phyloP scores from a whole-genome alignment of 2,888 invertebrate genomes.

The Dicyrtomina minuta region DNA sequence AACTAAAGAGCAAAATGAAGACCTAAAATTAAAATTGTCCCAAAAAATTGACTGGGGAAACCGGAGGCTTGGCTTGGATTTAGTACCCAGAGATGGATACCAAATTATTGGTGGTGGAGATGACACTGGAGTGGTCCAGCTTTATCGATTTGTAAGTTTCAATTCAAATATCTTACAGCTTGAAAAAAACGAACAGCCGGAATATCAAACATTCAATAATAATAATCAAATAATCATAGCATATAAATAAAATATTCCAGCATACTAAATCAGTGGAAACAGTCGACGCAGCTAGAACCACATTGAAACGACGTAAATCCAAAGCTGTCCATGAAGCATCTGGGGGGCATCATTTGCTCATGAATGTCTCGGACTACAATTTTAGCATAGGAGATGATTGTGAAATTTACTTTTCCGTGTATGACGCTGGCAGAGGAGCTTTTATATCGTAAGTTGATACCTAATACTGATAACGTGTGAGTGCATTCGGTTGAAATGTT shows the following conservation, averaged over 20 bases:
- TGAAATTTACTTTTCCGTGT: constrained; percentile 82
- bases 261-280: constrained; percentile 48
- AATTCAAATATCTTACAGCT: neutral
- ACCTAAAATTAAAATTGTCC: constrained; percentile 80
- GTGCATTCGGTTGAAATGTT: no score
- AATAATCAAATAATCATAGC: constrained; percentile 1
- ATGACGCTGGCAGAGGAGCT: constrained; percentile 74
- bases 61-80: constrained; percentile 84
- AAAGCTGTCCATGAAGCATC: neutral
- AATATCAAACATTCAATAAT: constrained; percentile 1
- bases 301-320: constrained; percentile 56
- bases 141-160: constrained; percentile 69
- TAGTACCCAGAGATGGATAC: constrained; percentile 86
- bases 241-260: constrained; percentile 8
- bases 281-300: constrained; percentile 60
- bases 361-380: constrained; percentile 85
- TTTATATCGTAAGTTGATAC: constrained; percentile 68
- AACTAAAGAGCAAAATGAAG: constrained; percentile 86
- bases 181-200: no score
- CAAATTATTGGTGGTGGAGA: constrained; percentile 81
- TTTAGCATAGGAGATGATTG: constrained; percentile 84
- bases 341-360: constrained; percentile 69
- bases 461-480: no score
- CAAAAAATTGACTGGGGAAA: constrained; percentile 96
- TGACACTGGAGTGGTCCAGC: constrained; percentile 81